Percentiles rank a stretch among this genome's conserved stretches.
phyloP scores from a whole-genome alignment of 1,140 invertebrate genomes.

The Lineus longissimus region DNA sequence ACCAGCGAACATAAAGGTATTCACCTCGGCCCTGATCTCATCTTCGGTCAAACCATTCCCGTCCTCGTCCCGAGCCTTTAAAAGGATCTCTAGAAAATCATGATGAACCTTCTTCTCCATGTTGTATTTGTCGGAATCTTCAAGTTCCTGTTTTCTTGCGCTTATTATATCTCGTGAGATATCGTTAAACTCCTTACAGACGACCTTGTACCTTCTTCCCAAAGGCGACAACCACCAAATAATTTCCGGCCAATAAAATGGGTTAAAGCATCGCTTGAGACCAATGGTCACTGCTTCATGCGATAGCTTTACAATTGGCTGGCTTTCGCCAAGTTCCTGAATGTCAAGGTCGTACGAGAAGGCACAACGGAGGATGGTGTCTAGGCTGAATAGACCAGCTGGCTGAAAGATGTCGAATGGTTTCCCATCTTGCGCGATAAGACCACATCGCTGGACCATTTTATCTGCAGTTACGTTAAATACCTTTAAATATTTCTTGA shows the following conservation, averaged over 20 bases:
- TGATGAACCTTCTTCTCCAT: slow-evolving; percentile 3
- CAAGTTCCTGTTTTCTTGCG: slow-evolving; percentile 3
- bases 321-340: too few species aligned
- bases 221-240: slow-evolving; percentile 3
- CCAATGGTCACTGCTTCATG: too few species aligned
- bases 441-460: slow-evolving; percentile 19
- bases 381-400: slow-evolving; percentile 23
- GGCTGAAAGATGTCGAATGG: neutral
- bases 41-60: slow-evolving; percentile 27
- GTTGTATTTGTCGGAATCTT: neutral
- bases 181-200: slow-evolving; percentile 9
- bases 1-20: slow-evolving; percentile 45
- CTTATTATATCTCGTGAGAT: neutral
- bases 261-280: too few species aligned
- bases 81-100: slow-evolving; percentile 39
- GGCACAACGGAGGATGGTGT: slow-evolving; percentile 36
- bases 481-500: slow-evolving; percentile 76
- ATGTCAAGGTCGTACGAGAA: too few species aligned
- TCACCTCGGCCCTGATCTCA: slow-evolving; percentile 37
- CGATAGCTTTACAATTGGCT: too few species aligned
- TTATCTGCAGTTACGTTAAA: slow-evolving; percentile 60
- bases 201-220: slow-evolving; percentile 11
- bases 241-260: slow-evolving; percentile 1
- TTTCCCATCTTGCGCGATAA: neutral
- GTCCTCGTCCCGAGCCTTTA: slow-evolving; percentile 31